Evolutionary conservation across 1,140 invertebrate species (phyloP).

Genomic region (Pogonomyrmex barbatus): DNA sequence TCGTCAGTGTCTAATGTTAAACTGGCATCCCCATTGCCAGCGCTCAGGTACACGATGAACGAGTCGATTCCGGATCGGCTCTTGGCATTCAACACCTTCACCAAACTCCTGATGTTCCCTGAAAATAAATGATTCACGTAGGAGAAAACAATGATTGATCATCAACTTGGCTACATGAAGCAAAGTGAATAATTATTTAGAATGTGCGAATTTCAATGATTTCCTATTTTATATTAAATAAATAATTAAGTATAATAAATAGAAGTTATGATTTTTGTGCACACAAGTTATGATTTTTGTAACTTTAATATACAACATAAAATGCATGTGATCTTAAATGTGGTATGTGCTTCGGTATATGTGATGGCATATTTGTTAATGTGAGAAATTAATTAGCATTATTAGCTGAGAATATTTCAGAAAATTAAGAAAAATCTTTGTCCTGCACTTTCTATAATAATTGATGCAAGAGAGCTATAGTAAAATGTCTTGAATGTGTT

Average conservation of each 20-base stretch:
- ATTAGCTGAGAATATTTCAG: background rate
- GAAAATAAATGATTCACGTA: background rate
- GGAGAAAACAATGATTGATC: background rate
- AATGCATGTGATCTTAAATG: background rate
- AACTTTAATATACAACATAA: background rate
- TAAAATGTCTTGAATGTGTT: background rate
- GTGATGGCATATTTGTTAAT: background rate
- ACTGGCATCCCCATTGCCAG: slow-evolving; percentile 77
- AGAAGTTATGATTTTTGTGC: background rate
- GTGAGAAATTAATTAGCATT: background rate
- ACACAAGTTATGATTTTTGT: background rate
- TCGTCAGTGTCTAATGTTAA: slow-evolving; percentile 91
- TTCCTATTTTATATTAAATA: background rate
- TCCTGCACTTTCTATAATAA: background rate
- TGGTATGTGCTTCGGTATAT: background rate
- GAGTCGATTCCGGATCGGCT: slow-evolving; percentile 79
- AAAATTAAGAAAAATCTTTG: background rate
- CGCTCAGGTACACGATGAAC: slow-evolving; percentile 81
- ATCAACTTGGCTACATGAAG: background rate
- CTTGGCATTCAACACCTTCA: slow-evolving; percentile 80
- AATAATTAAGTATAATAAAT: background rate
- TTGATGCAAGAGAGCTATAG: background rate
- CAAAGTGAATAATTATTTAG: background rate
- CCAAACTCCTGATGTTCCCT: slow-evolving; percentile 82
- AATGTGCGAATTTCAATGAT: background rate